Percentiles rank a stretch among this genome's conserved stretches.
phyloP scores from a whole-genome alignment of 2,113 vertebrate genomes.

The Himantopus leucocephalus region DNA sequence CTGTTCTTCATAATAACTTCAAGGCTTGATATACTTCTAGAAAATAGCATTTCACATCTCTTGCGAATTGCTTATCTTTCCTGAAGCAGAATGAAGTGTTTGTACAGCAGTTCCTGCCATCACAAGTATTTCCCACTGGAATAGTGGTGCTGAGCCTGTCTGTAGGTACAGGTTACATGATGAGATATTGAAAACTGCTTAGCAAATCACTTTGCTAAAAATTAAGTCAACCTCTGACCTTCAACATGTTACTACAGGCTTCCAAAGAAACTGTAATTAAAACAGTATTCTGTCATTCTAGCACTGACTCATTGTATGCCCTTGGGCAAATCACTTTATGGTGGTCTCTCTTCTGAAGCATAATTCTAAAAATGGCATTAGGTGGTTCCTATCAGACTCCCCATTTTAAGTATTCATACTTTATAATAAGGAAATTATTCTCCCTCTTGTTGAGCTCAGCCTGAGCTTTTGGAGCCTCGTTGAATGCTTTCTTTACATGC shows the following conservation, averaged over 20 bases:
- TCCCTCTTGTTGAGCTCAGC: background rate
- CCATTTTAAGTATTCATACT: background rate
- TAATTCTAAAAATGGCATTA: background rate
- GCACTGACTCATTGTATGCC: background rate
- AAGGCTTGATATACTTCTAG: constrained; percentile 38
- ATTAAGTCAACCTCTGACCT: constrained; percentile 14
- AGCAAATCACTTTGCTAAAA: constrained; percentile 43
- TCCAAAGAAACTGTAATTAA: background rate
- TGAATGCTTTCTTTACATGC: background rate
- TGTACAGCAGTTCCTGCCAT: constrained; percentile 23
- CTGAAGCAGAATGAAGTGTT: constrained; percentile 56
- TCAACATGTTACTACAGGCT: background rate
- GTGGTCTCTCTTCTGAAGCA: background rate
- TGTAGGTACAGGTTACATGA: constrained; percentile 4
- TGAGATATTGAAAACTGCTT: background rate
- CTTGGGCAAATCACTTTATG: background rate
- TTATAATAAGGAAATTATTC: background rate
- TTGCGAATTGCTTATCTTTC: constrained; percentile 53
- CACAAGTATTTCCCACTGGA: constrained; percentile 44
- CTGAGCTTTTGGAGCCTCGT: background rate
- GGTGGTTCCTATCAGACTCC: background rate
- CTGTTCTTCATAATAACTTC: constrained; percentile 41
- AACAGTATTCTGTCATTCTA: background rate
- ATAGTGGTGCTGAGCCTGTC: constrained; percentile 3
- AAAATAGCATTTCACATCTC: constrained; percentile 53